Evolutionary conservation across 2,888 invertebrate genomes (phyloP), one percentile per base, ranked within the genome.

Genomic region (Lasius platythorax): DNA sequence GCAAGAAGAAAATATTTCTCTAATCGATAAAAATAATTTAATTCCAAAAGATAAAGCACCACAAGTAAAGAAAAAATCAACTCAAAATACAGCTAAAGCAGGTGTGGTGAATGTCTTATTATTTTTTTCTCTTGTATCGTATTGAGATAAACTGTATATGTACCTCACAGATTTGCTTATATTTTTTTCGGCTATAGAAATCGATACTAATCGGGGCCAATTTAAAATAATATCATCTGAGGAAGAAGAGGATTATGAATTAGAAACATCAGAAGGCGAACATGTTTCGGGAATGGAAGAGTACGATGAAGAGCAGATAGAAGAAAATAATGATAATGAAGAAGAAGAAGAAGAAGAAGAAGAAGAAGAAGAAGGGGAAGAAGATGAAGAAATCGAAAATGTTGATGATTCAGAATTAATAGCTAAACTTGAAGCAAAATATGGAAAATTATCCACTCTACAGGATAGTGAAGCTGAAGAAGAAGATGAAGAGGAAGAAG

Each of bases 331-430:
- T 28, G 5, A 56, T 37, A 3, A 37, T 11, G 40, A 43, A 28
- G 87, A 84, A 37, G 89, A 82, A 61, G 89, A 81, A n/a, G 88
- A 85, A n/a, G 90, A 82, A 74, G 91, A 90, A n/a, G 92, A 93
- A 12, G 91, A 91, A 5, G 93, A 94, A 15, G 91, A 92, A 2
- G 91, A 93, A 73, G 92, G 91, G 28, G 91, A 94, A 15, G 93
- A 94, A 73, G 93, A 93, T 23, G 94, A 95, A 61, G 94, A 93
- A 40, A 81, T 85, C 37, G 93, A 93, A 76, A 97, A 97, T 89
- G 96, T 97, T 1, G 97, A 97, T 92, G 97, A 97, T 92, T 96
- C 96, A 8, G 97, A 97, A 87, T 95, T 97, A 68, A 95, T 97
- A 91, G 97, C 95, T 91, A 96, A 97, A 87, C 95, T 97, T 82